Evolutionary conservation across 2,888 invertebrate genomes (phyloP), one percentile per base, ranked within the genome.

Genomic region (Aleiodes leptofemur): DNA sequence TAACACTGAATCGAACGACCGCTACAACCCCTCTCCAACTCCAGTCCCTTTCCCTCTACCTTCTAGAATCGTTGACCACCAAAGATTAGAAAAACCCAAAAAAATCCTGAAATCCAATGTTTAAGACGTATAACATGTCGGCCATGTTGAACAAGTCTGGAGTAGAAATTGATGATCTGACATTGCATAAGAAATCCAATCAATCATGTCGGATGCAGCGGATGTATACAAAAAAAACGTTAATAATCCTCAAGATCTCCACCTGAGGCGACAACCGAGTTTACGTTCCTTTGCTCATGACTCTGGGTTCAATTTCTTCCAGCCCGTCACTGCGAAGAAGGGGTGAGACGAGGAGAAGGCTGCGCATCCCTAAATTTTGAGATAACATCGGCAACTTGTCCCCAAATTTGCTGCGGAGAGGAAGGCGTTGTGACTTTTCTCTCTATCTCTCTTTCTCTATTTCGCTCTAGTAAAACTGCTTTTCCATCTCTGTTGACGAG

Each of bases 381-480:
- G 87, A 87, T 87, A 86, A 84, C 81, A 83, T 84, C 86, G 72
- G 69, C 86, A 87, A 86, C 85, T 87, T 86, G 86, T 87, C 86
- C 86, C 85, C 80, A 68, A 79, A 74, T 79, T 80, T 80, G 79
- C 80, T 78, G 80, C 69, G 78, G 74, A 72, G 69, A 56, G 53
- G 75, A 43, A 48, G 72, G 69, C 68, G 51, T 38, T 29, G 16
- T 34, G 66, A 16, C 16, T 68, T 51, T 14, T 53, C 68, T 16
- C 48, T n/a, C n/a, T 7, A 13, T 7, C 23, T 23, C 34, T 34
- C 6, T 34, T 34, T 34, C 4, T 34, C 34, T 34, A 34, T 34
- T 34, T 6, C 13, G 9, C 38, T 68, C 55, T 64, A 31, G 57
- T 38, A 38, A 53, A 61, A 64, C 55, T 31, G 56, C 71, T 75